Evolutionary conservation across 2,797 vertebrate genomes (phyloP).

Genomic region (Muscicapa comitata): DNA sequence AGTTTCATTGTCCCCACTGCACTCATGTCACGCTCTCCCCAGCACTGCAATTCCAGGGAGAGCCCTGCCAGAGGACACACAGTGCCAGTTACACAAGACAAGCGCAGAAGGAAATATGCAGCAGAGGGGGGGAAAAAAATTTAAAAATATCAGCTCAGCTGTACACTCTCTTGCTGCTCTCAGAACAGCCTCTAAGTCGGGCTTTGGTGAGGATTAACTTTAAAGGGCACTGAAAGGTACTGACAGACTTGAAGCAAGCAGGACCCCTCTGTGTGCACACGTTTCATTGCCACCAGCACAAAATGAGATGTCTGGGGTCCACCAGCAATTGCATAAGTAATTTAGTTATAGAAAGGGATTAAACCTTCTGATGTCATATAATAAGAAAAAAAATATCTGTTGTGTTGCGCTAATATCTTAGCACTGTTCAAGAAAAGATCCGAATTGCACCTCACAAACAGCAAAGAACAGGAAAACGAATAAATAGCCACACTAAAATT

Average conservation of each 20-base stretch:
- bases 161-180: not conserved
- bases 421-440: not conserved
- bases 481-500: not conserved
- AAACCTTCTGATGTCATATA: not conserved
- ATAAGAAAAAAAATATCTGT: rapidly evolving
- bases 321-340: not conserved
- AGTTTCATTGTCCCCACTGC: slow-evolving; percentile 41
- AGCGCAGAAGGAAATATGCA: slow-evolving; percentile 1
- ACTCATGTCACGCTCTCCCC: not conserved
- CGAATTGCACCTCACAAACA: not conserved
- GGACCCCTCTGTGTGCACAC: not conserved
- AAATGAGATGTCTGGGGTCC: not conserved
- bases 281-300: not conserved
- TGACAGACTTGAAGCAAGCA: not conserved
- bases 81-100: slow-evolving; percentile 58
- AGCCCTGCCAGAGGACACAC: slow-evolving; percentile 58
- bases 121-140: not conserved
- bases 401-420: not conserved
- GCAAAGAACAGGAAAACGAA: not conserved
- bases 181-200: not conserved
- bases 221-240: not conserved
- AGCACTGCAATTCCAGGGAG: not conserved
- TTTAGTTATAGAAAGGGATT: not conserved
- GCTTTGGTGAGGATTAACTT: not conserved
- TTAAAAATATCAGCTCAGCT: not conserved